Evolutionary conservation across 2,797 vertebrate species (phyloP).

Genomic region (Sphaeramia orbicularis): DNA sequence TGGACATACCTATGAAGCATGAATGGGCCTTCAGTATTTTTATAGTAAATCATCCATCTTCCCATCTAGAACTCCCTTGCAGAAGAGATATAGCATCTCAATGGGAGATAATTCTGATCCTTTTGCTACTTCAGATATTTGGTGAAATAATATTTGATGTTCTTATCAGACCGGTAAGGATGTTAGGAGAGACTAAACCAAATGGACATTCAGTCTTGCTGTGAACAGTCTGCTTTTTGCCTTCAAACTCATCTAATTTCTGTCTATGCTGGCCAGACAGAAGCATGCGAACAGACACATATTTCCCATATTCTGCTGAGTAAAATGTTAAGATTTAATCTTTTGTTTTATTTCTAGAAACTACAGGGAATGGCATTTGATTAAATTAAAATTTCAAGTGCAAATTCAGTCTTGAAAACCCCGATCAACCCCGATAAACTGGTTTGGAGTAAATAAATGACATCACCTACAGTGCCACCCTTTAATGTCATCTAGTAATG

Average conservation of each 20-base stretch:
- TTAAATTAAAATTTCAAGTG: constrained; percentile 7
- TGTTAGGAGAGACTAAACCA: constrained; percentile 5
- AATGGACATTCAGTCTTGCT: not conserved
- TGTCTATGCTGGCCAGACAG: constrained; percentile 14
- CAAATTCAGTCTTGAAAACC: too few species aligned
- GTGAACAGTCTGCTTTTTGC: not conserved
- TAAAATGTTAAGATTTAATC: constrained; percentile 27
- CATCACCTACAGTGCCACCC: too few species aligned
- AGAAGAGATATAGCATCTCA: too few species aligned
- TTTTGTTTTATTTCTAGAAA: constrained; percentile 17
- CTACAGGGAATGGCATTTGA: constrained; percentile 24
- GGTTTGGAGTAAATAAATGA: too few species aligned
- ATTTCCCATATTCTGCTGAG: not conserved
- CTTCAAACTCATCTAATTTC: constrained; percentile 5
- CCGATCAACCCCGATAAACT: too few species aligned
- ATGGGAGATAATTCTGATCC: too few species aligned
- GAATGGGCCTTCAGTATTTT: too few species aligned
- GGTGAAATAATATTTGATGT: not conserved
- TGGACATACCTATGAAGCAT: too few species aligned
- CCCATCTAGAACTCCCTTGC: too few species aligned
- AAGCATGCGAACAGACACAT: constrained; percentile 11
- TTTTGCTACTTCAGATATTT: not conserved
- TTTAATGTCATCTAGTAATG: too few species aligned
- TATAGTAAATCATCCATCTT: too few species aligned
- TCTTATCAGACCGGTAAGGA: not conserved